These are phyloP conservation scores for Galerucella calmariensis DNA, from an alignment of 2,888 invertebrate genomes.

Conservation along the genomic window DNA sequence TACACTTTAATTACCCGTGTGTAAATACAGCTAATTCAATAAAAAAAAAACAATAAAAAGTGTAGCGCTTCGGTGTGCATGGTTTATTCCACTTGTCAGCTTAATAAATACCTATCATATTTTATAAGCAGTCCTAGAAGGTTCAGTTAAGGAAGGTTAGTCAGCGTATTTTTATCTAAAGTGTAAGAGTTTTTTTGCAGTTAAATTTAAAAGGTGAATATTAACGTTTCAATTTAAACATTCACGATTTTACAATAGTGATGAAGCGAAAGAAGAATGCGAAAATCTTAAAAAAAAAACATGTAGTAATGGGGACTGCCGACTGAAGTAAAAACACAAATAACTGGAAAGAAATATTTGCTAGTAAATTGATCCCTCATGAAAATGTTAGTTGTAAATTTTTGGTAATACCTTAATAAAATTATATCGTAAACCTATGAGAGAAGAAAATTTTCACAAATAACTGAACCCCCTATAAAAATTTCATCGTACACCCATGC, in stretches of 20 bases:
- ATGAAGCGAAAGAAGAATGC: neutral
- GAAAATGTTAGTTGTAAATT: too few species aligned
- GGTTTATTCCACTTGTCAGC: conserved; percentile 38
- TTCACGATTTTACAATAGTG: neutral
- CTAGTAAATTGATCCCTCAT: too few species aligned
- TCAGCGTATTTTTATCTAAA: conserved; percentile 37
- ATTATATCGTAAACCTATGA: too few species aligned
- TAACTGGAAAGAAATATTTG: too few species aligned
- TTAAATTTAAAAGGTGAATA: conserved; percentile 41
- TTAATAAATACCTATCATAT: conserved; percentile 43
- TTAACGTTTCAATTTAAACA: conserved; percentile 35
- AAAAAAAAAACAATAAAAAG: conserved; percentile 28
- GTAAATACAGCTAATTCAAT: conserved; percentile 33
- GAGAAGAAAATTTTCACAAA: too few species aligned
- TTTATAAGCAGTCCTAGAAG: conserved; percentile 36
- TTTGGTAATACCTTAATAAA: too few species aligned
- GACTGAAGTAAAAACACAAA: too few species aligned
- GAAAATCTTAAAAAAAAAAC: neutral
- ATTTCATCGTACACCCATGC: too few species aligned
- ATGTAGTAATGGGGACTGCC: too few species aligned
- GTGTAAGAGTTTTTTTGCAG: conserved; percentile 28
- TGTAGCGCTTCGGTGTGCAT: conserved; percentile 26
- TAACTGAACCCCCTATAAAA: too few species aligned
- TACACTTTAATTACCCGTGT: conserved; percentile 32
- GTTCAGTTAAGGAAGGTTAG: conserved; percentile 40